Conservation (phyloP, 2,797 vertebrate genomes). For the Simalia tracyae region DNA sequence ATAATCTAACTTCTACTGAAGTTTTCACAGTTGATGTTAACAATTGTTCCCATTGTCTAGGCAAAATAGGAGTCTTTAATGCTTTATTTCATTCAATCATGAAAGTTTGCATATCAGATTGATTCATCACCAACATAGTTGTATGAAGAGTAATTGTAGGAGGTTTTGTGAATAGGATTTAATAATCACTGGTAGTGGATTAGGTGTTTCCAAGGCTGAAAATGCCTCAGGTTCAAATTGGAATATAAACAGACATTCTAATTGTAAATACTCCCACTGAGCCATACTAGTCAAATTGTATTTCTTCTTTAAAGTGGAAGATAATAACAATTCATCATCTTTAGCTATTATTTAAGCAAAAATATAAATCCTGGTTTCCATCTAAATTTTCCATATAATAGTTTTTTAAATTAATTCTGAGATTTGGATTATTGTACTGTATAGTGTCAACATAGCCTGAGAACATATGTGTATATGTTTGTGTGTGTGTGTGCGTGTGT, state of each 20-base stretch:
- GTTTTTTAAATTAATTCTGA: not conserved
- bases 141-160: not conserved
- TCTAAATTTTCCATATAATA: not conserved
- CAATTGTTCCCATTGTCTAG: not conserved
- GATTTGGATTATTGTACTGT: not conserved
- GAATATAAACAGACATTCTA: not conserved
- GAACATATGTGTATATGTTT: not conserved
- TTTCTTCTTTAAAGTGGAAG: not conserved
- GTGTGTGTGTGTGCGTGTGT: not conserved
- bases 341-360: not conserved
- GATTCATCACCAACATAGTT: not conserved
- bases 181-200: not conserved
- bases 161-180: not conserved
- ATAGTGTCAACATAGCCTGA: not conserved
- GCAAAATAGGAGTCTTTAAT: not conserved
- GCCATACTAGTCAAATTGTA: not conserved
- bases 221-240: not conserved
- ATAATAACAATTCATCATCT: not conserved
- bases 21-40: not conserved
- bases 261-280: not conserved
- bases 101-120: not conserved
- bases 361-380: not conserved
- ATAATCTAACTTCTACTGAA: not conserved
- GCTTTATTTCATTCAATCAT: not conserved
- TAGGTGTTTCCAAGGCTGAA: not conserved